Base-by-base conservation (phyloP, 64 coral and sea anemone genomes). In the Stichodactyla mertensii region DNA sequence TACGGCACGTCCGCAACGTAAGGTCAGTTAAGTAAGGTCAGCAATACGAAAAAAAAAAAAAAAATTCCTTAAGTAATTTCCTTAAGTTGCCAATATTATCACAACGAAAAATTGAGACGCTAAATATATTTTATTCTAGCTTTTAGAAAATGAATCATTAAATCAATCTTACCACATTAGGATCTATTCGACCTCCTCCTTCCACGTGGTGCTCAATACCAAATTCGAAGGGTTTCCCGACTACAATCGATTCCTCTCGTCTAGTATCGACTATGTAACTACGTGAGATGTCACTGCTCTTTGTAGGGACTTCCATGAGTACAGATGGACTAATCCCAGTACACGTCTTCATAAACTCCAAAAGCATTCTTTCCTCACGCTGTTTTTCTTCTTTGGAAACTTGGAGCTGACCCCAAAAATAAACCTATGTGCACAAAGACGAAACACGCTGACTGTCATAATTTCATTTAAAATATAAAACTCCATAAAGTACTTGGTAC, bases 361-460 rank as follows among this genome's bases (percentile, higher is more conserved):
- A 27, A 74, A 74, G 14, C 51, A 11, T 55, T 80, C 59, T 79
- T 94, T 77, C 86, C 84, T 36, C 19, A 80, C 52, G 79, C 78
- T 57, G 88, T 95, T 61, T 95, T 87, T 20, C 85, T 77, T 52
- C 36, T 86, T 71, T 86, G 83, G 28, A 89, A 55, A 88, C 86
- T 23, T 31, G 89, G 55, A 95, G 67, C 79, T 95, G 93, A 27
- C 93, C 93, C 93, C 93, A 95, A 61, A 95, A 95, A 89, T 89
- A 95, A 16, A 92, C 93, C 93, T 95, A 52, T 60, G 51, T 31
- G 54, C 45, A 82, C n/a, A 31, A 74, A 74, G 24, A 10, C 7
- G 12, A 74, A n/a, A 74, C 19, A 70, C 22, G 20, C n/a, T 26
- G 8, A 31, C 7, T 27, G 24, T 13, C 22, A 74, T n/a, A 74